Conservation (phyloP, 1,140 invertebrate genomes). For the Saxidomus purpurata region DNA sequence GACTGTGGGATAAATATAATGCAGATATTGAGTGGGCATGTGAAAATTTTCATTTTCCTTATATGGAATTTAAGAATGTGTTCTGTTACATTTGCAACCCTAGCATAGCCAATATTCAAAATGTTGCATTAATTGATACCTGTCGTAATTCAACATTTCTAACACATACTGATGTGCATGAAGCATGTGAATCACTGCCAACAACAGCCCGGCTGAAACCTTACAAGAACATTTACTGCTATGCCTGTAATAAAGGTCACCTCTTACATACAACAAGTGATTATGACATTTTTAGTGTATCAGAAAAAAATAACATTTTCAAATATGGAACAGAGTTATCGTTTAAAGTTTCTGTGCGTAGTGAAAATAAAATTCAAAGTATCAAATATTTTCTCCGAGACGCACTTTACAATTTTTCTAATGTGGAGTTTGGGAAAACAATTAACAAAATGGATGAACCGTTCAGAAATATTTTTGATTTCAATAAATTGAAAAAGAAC, state of each 20-base stretch:
- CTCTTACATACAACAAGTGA: no score
- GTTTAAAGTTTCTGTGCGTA: no score
- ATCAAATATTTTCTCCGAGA: no score
- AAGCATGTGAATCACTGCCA: not conserved
- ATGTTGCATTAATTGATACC: not conserved
- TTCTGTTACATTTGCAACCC: constrained; percentile 6
- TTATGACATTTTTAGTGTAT: no score
- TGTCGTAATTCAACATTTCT: not conserved
- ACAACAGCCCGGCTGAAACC: not conserved
- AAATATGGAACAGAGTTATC: no score
- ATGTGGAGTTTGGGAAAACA: no score
- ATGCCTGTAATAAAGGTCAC: not conserved
- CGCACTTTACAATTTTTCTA: no score
- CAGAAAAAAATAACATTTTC: no score
- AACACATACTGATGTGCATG: not conserved
- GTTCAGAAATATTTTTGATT: no score
- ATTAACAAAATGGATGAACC: no score
- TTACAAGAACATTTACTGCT: not conserved
- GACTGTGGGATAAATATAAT: not conserved
- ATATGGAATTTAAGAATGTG: not conserved
- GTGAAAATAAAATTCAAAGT: no score
- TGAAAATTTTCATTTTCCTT: not conserved
- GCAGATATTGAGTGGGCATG: not conserved
- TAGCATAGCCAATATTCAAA: not conserved
- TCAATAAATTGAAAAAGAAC: no score